phyloP scores from a whole-genome alignment of 2,797 vertebrate genomes.

The Poecile montanus region DNA sequence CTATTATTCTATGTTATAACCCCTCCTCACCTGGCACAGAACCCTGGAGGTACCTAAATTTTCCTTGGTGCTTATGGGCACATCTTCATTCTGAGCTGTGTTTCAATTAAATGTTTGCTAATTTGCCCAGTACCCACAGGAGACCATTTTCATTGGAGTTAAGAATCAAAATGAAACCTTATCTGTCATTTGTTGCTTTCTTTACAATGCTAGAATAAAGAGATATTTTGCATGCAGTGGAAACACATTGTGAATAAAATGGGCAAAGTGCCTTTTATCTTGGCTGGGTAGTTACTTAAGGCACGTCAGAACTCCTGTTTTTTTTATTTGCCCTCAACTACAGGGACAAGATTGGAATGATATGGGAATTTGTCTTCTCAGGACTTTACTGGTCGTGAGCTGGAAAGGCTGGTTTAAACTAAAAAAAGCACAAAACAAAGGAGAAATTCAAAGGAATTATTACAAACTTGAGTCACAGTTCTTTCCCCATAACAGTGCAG shows the following conservation, averaged over 20 bases:
- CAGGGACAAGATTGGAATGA: background rate
- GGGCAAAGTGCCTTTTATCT: background rate
- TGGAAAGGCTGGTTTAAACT: background rate
- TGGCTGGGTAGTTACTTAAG: background rate
- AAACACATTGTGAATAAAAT: background rate
- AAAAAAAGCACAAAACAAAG: background rate
- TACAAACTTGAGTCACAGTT: background rate
- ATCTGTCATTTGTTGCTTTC: background rate
- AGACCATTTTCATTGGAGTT: background rate
- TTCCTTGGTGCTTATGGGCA: slow-evolving; percentile 3
- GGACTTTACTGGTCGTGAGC: background rate
- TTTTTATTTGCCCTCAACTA: background rate
- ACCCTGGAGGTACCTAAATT: background rate
- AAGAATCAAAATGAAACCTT: background rate
- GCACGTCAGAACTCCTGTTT: background rate
- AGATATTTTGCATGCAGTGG: background rate
- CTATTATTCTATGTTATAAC: slow-evolving; percentile 5
- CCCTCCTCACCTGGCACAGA: slow-evolving; percentile 11
- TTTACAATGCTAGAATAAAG: background rate
- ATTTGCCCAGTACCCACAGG: slow-evolving; percentile 4
- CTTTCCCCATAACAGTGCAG: background rate
- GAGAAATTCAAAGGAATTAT: background rate
- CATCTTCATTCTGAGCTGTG: background rate
- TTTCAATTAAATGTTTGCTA: slow-evolving; percentile 26
- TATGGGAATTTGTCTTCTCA: background rate